Conservation (phyloP, 1,140 invertebrate genomes). For the Portunus trituberculatus region DNA sequence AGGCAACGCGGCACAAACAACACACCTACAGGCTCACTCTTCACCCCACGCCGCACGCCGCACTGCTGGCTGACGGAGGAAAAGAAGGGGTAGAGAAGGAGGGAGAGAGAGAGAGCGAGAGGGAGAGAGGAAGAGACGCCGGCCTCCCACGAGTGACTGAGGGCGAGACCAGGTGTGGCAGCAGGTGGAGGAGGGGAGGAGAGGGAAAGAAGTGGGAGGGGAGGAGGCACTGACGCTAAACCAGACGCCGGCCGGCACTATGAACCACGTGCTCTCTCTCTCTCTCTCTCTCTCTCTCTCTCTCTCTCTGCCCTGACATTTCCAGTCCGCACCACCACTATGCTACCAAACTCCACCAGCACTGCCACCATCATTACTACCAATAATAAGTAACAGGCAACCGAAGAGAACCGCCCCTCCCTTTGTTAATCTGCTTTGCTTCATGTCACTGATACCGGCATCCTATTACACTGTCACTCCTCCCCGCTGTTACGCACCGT, state of each 20-base stretch:
- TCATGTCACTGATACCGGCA: too few species aligned
- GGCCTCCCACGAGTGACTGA: background rate
- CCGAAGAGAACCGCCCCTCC: too few species aligned
- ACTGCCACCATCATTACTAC: too few species aligned
- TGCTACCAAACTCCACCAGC: too few species aligned
- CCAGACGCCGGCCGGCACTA: background rate
- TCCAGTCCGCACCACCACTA: too few species aligned
- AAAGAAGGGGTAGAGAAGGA: background rate
- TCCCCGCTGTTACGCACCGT: too few species aligned
- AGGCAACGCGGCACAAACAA: background rate
- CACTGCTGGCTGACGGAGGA: background rate
- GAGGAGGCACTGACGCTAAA: background rate
- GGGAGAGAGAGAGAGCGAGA: background rate
- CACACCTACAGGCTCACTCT: background rate
- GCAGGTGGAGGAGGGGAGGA: background rate
- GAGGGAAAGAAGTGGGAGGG: background rate
- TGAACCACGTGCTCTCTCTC: background rate
- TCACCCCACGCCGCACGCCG: background rate
- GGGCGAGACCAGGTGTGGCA: background rate
- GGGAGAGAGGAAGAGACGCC: background rate
- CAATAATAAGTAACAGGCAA: too few species aligned
- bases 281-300: background rate
- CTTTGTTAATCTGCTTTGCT: too few species aligned
- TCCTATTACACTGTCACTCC: too few species aligned
- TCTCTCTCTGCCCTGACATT: too few species aligned